phyloP scores from a whole-genome alignment of 2,888 invertebrate species.

The Apodemia hepburni region DNA sequence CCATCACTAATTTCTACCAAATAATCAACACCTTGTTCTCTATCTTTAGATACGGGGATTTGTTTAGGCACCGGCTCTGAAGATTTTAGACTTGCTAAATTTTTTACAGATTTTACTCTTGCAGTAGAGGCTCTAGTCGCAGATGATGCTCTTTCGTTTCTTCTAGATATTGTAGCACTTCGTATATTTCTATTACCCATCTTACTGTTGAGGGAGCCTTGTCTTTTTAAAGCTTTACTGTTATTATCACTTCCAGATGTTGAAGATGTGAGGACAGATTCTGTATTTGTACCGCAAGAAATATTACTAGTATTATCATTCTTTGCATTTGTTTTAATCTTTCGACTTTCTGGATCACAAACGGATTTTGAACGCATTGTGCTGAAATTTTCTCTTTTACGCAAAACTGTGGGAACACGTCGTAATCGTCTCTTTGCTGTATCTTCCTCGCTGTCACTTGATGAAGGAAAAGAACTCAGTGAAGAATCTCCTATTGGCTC shows the following conservation, averaged over 20 bases:
- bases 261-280: conserved; percentile 66
- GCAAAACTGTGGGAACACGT: conserved; percentile 60
- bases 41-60: conserved; percentile 79
- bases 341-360: conserved; percentile 69
- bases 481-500: conserved; percentile 86
- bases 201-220: conserved; percentile 60
- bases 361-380: conserved; percentile 70
- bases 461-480: conserved; percentile 79
- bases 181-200: conserved; percentile 63
- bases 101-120: conserved; percentile 78
- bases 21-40: conserved; percentile 93
- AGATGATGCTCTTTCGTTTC: conserved; percentile 68
- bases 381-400: conserved; percentile 62
- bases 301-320: conserved; percentile 67
- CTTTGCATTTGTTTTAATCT: conserved; percentile 50
- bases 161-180: conserved; percentile 70
- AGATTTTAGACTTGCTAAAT: conserved; percentile 66
- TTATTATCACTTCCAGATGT: conserved; percentile 71
- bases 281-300: conserved; percentile 63
- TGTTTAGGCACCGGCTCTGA: conserved; percentile 72
- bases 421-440: conserved; percentile 55
- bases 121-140: conserved; percentile 83
- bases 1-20: conserved; percentile 92
- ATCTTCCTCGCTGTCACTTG: conserved; percentile 73
- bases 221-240: conserved; percentile 56